phyloP scores from a whole-genome alignment of 2,113 vertebrate genomes.

The Callocephalon fimbriatum region DNA sequence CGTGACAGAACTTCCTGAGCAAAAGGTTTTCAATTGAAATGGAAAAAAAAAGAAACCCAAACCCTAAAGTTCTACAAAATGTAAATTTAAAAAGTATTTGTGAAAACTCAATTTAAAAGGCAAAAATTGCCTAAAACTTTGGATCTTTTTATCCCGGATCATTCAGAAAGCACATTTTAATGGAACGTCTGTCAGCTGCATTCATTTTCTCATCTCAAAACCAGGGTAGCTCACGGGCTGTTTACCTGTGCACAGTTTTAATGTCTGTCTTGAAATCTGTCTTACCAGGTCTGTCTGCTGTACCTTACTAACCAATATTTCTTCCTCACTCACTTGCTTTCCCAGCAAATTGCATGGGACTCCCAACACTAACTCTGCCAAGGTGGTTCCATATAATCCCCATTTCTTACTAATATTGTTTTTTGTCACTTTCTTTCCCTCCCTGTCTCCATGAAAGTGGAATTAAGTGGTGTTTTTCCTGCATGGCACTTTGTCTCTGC shows the following conservation, averaged over 20 bases:
- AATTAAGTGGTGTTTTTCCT: constrained; percentile 54
- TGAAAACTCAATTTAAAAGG: neutral
- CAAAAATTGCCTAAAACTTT: neutral
- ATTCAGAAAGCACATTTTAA: constrained; percentile 49
- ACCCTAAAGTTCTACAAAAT: neutral
- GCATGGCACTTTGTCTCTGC: constrained; percentile 65
- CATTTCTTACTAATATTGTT: constrained; percentile 38
- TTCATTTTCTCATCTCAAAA: constrained; percentile 27
- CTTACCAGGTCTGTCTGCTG: constrained; percentile 24
- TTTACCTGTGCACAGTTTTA: constrained; percentile 36
- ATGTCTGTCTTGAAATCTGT: constrained; percentile 51
- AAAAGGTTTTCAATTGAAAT: neutral
- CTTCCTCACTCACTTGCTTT: constrained; percentile 34
- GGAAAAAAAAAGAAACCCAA: accelerated
- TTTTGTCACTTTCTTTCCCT: constrained; percentile 60
- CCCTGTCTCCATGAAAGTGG: constrained; percentile 23
- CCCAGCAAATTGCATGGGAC: constrained; percentile 49
- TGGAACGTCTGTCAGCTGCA: neutral
- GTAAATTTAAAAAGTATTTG: neutral
- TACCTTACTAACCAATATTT: constrained; percentile 41
- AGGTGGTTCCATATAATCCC: neutral
- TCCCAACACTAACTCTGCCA: neutral
- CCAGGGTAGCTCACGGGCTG: neutral
- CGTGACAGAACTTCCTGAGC: accelerated
- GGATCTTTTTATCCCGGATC: neutral